phyloP scores from a whole-genome alignment of 2,797 vertebrate genomes.

The Cheirogaleus major region DNA sequence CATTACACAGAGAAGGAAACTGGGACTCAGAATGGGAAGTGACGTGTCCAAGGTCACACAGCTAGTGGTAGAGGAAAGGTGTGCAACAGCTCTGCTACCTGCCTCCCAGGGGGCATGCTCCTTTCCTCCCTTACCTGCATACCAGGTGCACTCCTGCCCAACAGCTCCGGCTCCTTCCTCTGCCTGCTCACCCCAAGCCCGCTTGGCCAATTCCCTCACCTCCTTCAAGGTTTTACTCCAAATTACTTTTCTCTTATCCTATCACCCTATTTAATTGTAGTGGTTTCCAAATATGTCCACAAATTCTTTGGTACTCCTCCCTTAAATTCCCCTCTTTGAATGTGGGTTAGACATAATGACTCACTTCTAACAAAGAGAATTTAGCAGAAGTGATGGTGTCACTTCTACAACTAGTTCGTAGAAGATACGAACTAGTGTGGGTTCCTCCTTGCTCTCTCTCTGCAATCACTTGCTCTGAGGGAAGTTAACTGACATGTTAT shows the following conservation, averaged over 20 bases:
- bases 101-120: background rate
- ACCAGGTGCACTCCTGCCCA: background rate
- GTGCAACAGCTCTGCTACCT: too few species aligned
- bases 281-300: background rate
- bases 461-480: background rate
- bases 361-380: conserved; percentile 2
- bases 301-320: background rate
- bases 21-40: background rate
- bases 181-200: background rate
- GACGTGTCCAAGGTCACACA: background rate
- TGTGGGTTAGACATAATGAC: background rate
- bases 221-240: background rate
- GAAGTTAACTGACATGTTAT: background rate
- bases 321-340: conserved; percentile 12
- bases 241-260: background rate
- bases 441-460: background rate
- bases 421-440: background rate
- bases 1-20: background rate
- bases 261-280: background rate
- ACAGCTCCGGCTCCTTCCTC: background rate
- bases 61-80: background rate
- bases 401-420: background rate
- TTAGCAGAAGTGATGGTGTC: background rate
- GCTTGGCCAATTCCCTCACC: background rate
- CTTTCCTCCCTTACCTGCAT: background rate